Evolutionary conservation across 2,888 invertebrate species (phyloP), one percentile per base, ranked within the genome.

Genomic region (Epicampocera succincta): DNA sequence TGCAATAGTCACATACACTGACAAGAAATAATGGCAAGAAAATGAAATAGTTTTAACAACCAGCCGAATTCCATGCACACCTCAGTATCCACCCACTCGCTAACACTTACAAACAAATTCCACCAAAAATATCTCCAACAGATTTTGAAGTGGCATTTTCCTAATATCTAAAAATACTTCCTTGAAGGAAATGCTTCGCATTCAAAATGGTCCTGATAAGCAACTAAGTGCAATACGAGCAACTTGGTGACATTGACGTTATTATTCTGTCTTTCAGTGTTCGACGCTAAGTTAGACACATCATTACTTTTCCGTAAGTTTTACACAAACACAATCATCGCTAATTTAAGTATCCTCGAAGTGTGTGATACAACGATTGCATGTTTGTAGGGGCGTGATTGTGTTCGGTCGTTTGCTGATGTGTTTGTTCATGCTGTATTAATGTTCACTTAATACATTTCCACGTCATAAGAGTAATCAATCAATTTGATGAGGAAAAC

Each of bases 341-440:
- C 52, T 54, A 73, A 73, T 42, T 73, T 73, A 13, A 9, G 60
- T 60, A n/a, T 60, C 60, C 9, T n/a, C 50, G 60, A 40, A 19
- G 19, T 65, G 29, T 46, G 44, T 44, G 17, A 33, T 38, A 17
- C 17, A 46, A 46, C 15, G 54, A 6, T 21, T 33, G 40, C 25
- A 29, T 75, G 48, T 25, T 33, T 58, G 19, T 40, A 29, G 25
- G 63, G 48, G 25, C 2, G n/a, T 69, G 17, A n/a, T 40, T 15
- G n/a, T 58, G 46, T 3, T 33, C 19, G 40, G 15, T 19, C 71
- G 48, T 25, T 33, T 58, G 19, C 40, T 19, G 38, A 58, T 58
- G 9, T 66, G 42, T 66, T 76, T 78, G 73, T 73, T 77, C 76
- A 40, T 79, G 78, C 78, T 76, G 75, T 78, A 80, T 84, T 84